These are phyloP conservation scores for Cylindroiulus punctatus DNA, from an alignment of 2,888 invertebrate genomes.

Conservation along the genomic window DNA sequence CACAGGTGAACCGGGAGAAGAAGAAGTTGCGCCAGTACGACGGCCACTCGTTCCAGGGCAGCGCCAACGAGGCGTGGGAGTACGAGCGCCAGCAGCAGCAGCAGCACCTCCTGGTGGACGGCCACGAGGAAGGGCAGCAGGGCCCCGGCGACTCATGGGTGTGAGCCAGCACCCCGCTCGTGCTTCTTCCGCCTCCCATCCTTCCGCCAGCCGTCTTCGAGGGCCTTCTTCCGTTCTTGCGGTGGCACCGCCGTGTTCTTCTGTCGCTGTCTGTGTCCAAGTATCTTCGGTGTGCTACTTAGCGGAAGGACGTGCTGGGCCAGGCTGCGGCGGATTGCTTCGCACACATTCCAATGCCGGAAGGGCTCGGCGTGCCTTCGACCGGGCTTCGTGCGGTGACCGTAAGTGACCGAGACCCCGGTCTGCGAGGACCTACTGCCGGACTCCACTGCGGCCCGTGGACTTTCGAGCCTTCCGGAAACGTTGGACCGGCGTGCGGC, in stretches of 20 bases:
- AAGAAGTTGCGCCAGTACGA: conserved; percentile 70
- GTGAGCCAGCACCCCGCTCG: conserved; percentile 62
- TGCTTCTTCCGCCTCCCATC: not conserved
- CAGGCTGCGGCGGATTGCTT: not conserved
- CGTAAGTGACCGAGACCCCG: too few relatives aligned
- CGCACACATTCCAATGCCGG: conserved; percentile 21
- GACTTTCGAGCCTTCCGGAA: not conserved
- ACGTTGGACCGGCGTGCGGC: too few relatives aligned
- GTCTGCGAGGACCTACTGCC: not conserved
- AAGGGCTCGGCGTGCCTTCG: not conserved
- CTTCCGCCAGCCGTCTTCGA: conserved; percentile 25
- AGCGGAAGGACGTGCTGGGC: not conserved
- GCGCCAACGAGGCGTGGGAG: conserved; percentile 55
- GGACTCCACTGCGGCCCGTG: not conserved
- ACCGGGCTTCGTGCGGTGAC: not conserved
- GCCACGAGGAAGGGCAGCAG: conserved; percentile 58
- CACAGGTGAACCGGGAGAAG: conserved; percentile 75
- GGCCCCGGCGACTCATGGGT: conserved; percentile 70
- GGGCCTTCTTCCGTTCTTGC: conserved; percentile 19
- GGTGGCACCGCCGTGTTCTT: conserved; percentile 6
- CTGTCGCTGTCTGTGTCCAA: conserved; percentile 22
- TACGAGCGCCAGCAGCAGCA: conserved; percentile 59
- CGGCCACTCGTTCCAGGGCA: conserved; percentile 58
- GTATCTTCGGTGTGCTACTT: conserved; percentile 33
- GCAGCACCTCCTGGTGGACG: conserved; percentile 54